Percentiles rank a stretch among this genome's conserved stretches.
Evolutionary conservation across 1,140 invertebrate genomes (phyloP).

Genomic region (Popillia japonica): DNA sequence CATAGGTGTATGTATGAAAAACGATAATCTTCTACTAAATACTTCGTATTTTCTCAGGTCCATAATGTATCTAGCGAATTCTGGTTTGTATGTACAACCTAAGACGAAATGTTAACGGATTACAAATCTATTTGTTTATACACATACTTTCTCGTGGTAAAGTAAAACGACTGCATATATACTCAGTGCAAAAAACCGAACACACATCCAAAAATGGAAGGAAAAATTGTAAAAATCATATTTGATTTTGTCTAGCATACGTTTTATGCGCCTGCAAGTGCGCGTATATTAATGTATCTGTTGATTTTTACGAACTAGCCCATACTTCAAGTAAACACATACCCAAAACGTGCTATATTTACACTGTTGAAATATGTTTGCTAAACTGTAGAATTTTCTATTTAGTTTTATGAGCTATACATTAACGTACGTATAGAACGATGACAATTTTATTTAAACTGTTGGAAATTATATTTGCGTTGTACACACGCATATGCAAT

Average conservation of each 20-base stretch:
- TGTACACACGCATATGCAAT: background rate
- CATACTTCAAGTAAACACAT: background rate
- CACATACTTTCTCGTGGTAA: background rate
- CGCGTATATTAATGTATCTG: background rate
- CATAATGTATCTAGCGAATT: no score
- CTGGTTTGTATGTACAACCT: no score
- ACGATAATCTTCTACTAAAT: no score
- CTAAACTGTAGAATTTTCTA: background rate
- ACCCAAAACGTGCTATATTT: background rate
- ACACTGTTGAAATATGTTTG: slow-evolving; percentile 13
- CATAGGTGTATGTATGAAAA: no score
- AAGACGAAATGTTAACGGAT: background rate
- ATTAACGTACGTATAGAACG: background rate
- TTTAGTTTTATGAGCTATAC: background rate
- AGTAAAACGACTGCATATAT: background rate
- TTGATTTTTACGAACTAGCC: background rate
- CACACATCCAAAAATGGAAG: background rate
- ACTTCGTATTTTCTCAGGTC: no score
- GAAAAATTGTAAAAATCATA: background rate
- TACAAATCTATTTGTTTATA: background rate
- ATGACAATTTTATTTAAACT: background rate
- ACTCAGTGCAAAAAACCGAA: background rate
- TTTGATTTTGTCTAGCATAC: background rate
- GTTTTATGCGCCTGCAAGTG: background rate
- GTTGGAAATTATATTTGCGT: background rate